phyloP scores from a whole-genome alignment of 2,113 vertebrate genomes.

The Shinisaurus crocodilurus region DNA sequence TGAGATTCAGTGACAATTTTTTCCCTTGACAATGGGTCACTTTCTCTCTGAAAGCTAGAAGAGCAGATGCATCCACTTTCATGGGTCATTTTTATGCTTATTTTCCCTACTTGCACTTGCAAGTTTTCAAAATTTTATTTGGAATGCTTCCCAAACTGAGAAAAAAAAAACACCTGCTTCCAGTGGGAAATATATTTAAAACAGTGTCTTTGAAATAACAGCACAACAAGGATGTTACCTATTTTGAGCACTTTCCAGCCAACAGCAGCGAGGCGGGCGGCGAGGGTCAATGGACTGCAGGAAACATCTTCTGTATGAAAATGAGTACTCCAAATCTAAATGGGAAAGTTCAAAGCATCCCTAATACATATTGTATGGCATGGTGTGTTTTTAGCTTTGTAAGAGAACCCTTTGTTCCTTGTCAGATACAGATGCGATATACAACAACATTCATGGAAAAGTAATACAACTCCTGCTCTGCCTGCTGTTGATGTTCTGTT shows the following conservation, averaged over 20 bases:
- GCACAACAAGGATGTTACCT: not conserved
- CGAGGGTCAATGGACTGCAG: not conserved
- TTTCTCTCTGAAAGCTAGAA: not conserved
- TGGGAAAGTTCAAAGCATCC: not conserved
- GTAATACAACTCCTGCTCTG: conserved; percentile 65
- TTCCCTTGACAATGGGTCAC: not conserved
- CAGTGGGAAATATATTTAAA: not conserved
- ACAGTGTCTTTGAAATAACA: conserved; percentile 12
- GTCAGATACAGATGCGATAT: conserved; percentile 43
- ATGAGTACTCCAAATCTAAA: not conserved
- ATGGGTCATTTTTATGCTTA: not conserved
- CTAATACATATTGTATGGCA: conserved; percentile 29
- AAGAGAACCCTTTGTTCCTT: conserved; percentile 43
- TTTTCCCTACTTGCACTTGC: not conserved
- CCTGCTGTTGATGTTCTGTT: conserved; percentile 63
- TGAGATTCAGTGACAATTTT: not conserved
- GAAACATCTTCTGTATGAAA: not conserved
- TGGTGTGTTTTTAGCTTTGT: conserved; percentile 36
- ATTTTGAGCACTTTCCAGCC: not conserved
- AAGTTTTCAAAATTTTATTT: not conserved
- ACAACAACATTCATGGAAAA: conserved; percentile 56
- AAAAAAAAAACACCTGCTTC: not conserved
- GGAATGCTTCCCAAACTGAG: conserved; percentile 18
- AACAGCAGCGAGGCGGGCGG: not conserved
- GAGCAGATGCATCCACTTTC: not conserved